These are phyloP conservation scores for Eidolon helvum DNA, from an alignment of 2,113 vertebrate genomes.

Conservation along the genomic window DNA sequence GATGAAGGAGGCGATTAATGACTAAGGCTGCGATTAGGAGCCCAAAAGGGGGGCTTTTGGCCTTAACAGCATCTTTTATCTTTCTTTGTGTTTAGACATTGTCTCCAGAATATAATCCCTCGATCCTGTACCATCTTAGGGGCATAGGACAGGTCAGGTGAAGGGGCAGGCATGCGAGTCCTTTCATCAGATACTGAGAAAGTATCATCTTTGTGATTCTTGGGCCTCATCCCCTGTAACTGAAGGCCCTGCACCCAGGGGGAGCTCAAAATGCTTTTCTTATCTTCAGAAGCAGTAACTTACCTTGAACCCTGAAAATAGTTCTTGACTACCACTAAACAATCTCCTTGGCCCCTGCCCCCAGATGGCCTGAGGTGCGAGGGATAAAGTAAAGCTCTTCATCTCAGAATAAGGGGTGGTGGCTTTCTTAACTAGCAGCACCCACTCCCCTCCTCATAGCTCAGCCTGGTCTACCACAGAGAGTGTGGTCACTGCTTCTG, in stretches of 20 bases:
- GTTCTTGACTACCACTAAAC: neutral
- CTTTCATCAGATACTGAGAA: neutral
- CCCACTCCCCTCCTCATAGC: neutral
- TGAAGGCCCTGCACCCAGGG: neutral
- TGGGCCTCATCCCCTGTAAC: neutral
- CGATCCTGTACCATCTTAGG: neutral
- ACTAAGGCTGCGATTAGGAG: neutral
- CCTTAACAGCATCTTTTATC: neutral
- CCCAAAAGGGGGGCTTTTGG: neutral
- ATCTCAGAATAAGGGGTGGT: neutral
- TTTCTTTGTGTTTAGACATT: neutral
- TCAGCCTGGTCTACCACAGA: neutral
- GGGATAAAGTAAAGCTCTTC: neutral
- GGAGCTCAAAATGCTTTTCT: neutral
- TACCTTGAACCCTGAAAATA: neutral
- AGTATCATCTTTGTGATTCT: neutral
- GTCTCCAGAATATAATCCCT: neutral
- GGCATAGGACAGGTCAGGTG: neutral
- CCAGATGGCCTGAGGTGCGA: too few species aligned
- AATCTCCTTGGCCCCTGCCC: neutral
- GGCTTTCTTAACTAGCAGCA: neutral
- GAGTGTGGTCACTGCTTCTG: neutral
- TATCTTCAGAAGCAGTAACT: neutral
- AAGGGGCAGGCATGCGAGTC: neutral
- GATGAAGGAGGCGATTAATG: neutral